These are phyloP conservation scores for Stenotaenia linearis DNA, from an alignment of 2,888 invertebrate genomes.

Conservation along the genomic window DNA sequence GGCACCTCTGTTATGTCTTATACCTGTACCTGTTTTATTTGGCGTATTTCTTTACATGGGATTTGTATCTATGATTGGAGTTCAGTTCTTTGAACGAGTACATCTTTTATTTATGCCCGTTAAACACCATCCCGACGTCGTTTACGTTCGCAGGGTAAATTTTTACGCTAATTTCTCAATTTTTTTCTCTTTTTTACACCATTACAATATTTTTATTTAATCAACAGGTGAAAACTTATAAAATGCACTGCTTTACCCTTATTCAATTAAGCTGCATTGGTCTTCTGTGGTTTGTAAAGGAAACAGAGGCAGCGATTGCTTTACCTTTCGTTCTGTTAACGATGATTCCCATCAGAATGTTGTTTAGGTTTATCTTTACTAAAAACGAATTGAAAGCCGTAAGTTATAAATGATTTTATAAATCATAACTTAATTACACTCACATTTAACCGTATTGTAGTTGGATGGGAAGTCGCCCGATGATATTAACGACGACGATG, in stretches of 20 bases:
- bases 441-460: no score
- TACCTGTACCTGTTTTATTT: slow-evolving; percentile 94
- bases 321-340: slow-evolving; percentile 90
- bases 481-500: background rate
- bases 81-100: slow-evolving; percentile 86
- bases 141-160: slow-evolving; percentile 78
- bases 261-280: slow-evolving; percentile 74
- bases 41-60: slow-evolving; percentile 94
- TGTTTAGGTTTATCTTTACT: slow-evolving; percentile 67
- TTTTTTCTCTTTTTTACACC: slow-evolving; percentile 39
- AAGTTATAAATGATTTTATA: slow-evolving; percentile 44
- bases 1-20: slow-evolving; percentile 68
- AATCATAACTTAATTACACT: background rate
- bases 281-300: slow-evolving; percentile 81
- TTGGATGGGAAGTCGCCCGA: slow-evolving; percentile 65
- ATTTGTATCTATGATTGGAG: slow-evolving; percentile 85
- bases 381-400: slow-evolving; percentile 78
- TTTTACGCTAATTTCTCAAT: slow-evolving; percentile 26
- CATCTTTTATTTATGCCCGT: slow-evolving; percentile 87
- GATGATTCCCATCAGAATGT: slow-evolving; percentile 79
- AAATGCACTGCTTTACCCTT: slow-evolving; percentile 86
- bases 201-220: no score
- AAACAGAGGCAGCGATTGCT: slow-evolving; percentile 77
- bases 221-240: slow-evolving; percentile 80
- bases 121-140: slow-evolving; percentile 87